Evolutionary conservation across 2,888 invertebrate genomes (phyloP), one percentile per base, ranked within the genome.

Genomic region (Patella depressa): DNA sequence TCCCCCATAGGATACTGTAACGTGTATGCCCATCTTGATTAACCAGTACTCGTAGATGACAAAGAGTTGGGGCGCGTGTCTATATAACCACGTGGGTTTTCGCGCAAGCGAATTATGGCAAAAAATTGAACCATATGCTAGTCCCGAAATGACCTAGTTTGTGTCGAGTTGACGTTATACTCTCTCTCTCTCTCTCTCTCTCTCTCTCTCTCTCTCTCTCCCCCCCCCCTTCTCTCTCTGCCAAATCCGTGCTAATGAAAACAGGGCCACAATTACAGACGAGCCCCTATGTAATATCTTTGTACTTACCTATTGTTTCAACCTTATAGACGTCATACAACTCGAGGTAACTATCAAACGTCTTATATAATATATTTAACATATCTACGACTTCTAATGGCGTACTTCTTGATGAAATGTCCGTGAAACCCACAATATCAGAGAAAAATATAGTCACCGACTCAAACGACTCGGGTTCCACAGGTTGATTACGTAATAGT

Each of bases 361-460:
- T 79, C 71, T 83, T 80, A 77, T 88, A 88, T 15, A 88, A 74
- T 9, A 78, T 79, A 77, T 87, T 88, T 19, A 88, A 79, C 87
- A 88, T 84, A 54, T 84, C 81, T 1, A 89, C 85, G n/a, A 88
- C 87, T 74, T 88, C 84, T 84, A 88, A 79, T 9, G 88, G 87
- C 9, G 86, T 83, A 73, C 86, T 86, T 71, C 76, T 74, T 70
- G 83, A 81, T 45, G 83, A 82, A 54, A 86, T 85, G 4, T 75
- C 72, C 17, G 86, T 86, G 74, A 86, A 86, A 53, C 85, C 85
- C 24, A 84, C 85, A 54, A 86, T 84, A 72, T 86, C 85, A 0
- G 83, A 83, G 78, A 84, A 83, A 72, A 80, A 84, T 70, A 85
- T 76, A 2, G 85, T 84, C 24, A 81, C 84, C 2, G 80, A 78